Percentiles rank a stretch among this genome's conserved stretches.
phyloP scores from a whole-genome alignment of 2,888 invertebrate species.

The Notocelia uddmanniana region DNA sequence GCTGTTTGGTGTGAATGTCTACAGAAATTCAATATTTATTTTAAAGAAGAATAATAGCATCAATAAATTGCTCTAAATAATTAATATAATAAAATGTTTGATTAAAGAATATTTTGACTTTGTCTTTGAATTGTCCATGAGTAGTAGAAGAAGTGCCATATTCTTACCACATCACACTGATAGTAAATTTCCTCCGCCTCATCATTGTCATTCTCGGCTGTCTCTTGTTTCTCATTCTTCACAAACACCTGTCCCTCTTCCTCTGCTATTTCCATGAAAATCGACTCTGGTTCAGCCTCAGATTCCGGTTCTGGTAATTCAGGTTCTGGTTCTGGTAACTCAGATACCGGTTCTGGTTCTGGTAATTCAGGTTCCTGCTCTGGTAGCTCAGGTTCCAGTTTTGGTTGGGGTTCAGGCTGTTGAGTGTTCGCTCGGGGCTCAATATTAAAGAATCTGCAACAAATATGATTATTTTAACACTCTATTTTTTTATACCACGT shows the following conservation, averaged over 20 bases:
- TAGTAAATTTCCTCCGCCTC: conserved; percentile 34
- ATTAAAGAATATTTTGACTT: too few relatives aligned
- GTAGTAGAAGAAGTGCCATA: too few relatives aligned
- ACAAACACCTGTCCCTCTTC: conserved; percentile 8
- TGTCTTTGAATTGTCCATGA: too few relatives aligned
- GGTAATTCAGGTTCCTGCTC: background rate
- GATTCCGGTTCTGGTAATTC: background rate
- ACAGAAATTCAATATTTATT: too few relatives aligned
- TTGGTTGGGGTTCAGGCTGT: background rate
- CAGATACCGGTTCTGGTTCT: background rate
- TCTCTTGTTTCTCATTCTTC: conserved; percentile 5
- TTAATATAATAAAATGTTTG: too few relatives aligned
- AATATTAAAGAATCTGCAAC: conserved; percentile 15
- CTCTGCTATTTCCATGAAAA: background rate
- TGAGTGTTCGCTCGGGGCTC: background rate
- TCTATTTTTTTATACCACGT: too few relatives aligned
- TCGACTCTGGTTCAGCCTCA: background rate
- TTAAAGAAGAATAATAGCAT: too few relatives aligned
- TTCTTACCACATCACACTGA: conserved; percentile 42
- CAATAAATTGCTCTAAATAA: too few relatives aligned
- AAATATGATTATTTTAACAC: too few relatives aligned
- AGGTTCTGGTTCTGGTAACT: background rate
- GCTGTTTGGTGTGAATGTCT: too few relatives aligned
- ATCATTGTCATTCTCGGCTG: background rate
- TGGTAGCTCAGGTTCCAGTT: background rate